Evolutionary conservation across 2,797 vertebrate species (phyloP).

Genomic region (Oreonectes daqikongensis): DNA sequence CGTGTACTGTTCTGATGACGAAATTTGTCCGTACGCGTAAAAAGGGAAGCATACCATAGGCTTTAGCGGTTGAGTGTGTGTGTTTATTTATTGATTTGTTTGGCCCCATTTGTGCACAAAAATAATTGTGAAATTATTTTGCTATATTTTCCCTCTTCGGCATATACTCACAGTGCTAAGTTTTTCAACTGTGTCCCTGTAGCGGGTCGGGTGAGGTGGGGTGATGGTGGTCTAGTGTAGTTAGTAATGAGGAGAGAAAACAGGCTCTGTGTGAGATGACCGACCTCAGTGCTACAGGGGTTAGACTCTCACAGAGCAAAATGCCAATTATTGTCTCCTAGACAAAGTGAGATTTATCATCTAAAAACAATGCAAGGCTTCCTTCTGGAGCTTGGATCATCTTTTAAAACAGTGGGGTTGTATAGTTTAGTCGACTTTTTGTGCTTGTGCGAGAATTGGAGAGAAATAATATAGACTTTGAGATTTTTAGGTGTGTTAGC

Average conservation of each 20-base stretch:
- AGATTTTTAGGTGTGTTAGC: neutral
- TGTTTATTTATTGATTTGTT: slow-evolving; percentile 5
- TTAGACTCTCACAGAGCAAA: slow-evolving; percentile 35
- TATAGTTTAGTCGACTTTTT: neutral
- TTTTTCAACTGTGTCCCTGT: neutral
- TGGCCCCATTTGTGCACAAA: neutral
- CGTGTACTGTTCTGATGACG: no score
- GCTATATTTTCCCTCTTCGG: neutral
- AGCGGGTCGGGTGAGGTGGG: neutral
- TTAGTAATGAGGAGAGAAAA: slow-evolving; percentile 37
- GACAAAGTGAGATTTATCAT: slow-evolving; percentile 21
- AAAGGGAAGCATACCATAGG: no score
- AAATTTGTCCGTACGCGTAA: no score
- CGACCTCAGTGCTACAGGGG: slow-evolving; percentile 17
- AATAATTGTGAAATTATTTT: neutral
- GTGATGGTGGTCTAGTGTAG: slow-evolving; percentile 18
- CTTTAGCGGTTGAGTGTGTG: slow-evolving; percentile 3
- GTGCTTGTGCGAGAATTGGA: neutral
- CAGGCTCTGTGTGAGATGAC: slow-evolving; percentile 8
- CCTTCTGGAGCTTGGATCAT: slow-evolving; percentile 28
- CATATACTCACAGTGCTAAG: neutral
- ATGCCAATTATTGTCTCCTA: slow-evolving; percentile 39
- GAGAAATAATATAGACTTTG: no score
- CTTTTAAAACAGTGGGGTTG: slow-evolving; percentile 3
- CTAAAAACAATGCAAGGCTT: slow-evolving; percentile 20